These are phyloP conservation scores for Chrosomus eos DNA, from an alignment of 2,797 vertebrate species.

Conservation along the genomic window DNA sequence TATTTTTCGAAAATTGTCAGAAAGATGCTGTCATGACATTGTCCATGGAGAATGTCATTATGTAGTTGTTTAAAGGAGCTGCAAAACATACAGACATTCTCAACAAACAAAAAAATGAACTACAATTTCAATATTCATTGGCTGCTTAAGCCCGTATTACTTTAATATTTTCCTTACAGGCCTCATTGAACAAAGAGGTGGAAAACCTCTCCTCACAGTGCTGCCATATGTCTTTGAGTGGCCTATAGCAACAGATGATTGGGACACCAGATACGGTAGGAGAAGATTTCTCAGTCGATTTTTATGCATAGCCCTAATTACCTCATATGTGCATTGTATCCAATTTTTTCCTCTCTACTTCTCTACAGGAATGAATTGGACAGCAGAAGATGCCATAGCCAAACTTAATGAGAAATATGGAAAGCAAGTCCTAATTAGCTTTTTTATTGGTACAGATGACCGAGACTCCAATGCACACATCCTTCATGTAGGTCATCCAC, in stretches of 20 bases:
- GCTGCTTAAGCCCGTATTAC: neutral
- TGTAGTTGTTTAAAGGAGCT: neutral
- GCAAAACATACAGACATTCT: neutral
- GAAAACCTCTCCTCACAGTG: conserved; percentile 82
- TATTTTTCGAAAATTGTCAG: neutral
- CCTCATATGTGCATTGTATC: neutral
- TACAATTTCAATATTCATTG: neutral
- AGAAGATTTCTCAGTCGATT: conserved; percentile 8
- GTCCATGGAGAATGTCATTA: neutral
- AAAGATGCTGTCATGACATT: neutral
- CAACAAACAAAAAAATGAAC: neutral
- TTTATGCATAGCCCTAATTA: conserved; percentile 6
- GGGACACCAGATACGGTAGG: conserved; percentile 84
- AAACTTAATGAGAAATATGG: conserved; percentile 88
- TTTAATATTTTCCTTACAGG: conserved; percentile 72
- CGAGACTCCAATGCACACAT: conserved; percentile 88
- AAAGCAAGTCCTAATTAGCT: conserved; percentile 89
- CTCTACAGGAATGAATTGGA: conserved; percentile 83
- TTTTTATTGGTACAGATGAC: conserved; percentile 92
- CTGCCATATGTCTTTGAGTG: conserved; percentile 85
- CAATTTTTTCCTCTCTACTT: conserved; percentile 34
- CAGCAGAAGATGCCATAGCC: conserved; percentile 84
- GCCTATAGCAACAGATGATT: conserved; percentile 87
- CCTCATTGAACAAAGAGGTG: conserved; percentile 86
- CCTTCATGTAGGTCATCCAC: conserved; percentile 91